Percentiles rank a stretch among this genome's conserved stretches.
Conservation (phyloP, 2,797 vertebrate species). For the Amblyraja radiata region DNA sequence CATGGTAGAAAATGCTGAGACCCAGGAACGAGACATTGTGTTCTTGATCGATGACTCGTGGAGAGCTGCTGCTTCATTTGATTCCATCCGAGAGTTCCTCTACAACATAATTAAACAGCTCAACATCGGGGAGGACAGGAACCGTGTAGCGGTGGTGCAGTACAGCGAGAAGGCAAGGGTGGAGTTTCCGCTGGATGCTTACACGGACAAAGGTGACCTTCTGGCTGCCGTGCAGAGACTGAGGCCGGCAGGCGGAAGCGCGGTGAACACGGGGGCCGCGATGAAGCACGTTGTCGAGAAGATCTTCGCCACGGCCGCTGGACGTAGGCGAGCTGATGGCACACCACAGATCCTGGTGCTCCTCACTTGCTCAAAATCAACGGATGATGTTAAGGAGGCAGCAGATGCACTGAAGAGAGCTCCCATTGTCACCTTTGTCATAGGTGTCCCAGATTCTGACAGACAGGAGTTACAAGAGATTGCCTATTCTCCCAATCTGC, state of each 20-base stretch:
- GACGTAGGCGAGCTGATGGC: not conserved
- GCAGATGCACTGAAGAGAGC: conserved; percentile 2
- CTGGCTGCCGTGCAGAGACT: not conserved
- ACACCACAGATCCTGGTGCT: conserved; percentile 29
- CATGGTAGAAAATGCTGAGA: not conserved
- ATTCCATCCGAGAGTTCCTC: not conserved
- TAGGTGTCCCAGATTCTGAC: conserved; percentile 18
- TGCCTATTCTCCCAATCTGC: not conserved
- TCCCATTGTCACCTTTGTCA: not conserved
- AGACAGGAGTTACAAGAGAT: conserved; percentile 17
- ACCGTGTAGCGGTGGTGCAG: conserved; percentile 31
- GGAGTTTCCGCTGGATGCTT: conserved; percentile 31
- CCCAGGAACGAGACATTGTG: conserved; percentile 33
- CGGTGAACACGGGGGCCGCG: not conserved
- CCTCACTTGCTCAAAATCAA: conserved; percentile 3
- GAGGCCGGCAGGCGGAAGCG: conserved; percentile 4
- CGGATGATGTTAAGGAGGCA: conserved; percentile 17
- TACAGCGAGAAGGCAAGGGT: not conserved
- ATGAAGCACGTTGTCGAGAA: conserved; percentile 2
- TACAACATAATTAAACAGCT: not conserved
- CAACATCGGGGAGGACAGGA: conserved; percentile 1
- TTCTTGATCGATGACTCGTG: conserved; percentile 34
- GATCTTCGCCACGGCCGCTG: not conserved
- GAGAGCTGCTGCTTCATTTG: not conserved
- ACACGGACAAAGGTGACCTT: not conserved